Evolutionary conservation across 2,888 invertebrate species (phyloP).

Genomic region (Lycaena phlaeas): DNA sequence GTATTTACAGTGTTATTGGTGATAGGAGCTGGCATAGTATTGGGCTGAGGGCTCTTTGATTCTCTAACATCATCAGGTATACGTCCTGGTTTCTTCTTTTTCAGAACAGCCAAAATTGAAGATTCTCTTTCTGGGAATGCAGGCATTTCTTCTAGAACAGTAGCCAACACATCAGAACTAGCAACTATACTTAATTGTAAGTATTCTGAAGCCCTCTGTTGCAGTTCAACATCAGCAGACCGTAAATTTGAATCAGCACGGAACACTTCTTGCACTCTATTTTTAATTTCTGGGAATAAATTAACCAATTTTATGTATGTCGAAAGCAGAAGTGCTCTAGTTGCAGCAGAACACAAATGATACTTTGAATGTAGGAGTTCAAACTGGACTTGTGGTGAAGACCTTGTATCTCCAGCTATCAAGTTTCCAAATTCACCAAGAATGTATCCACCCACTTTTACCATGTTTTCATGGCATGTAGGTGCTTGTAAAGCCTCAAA

Average conservation of each 20-base stretch:
- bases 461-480: conserved; percentile 99
- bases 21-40: conserved; percentile 53
- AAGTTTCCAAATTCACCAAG: conserved; percentile 99
- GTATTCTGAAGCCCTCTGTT: conserved; percentile 98
- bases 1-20: conserved; percentile 63
- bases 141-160: conserved; percentile 99
- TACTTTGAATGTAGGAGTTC: conserved; percentile 98
- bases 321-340: conserved; percentile 94
- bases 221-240: conserved; percentile 98
- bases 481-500: conserved; percentile 99
- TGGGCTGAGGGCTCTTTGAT: conserved; percentile 81
- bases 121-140: conserved; percentile 99
- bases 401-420: conserved; percentile 98
- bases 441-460: conserved; percentile 99
- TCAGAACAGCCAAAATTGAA: conserved; percentile 96
- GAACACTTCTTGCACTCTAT: conserved; percentile 95
- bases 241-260: conserved; percentile 95
- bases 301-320: conserved; percentile 99
- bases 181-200: conserved; percentile 96
- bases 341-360: conserved; percentile 97
- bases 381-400: conserved; percentile 97
- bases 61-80: conserved; percentile 91
- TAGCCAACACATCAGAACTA: conserved; percentile 97
- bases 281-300: conserved; percentile 98
- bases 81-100: conserved; percentile 97